These are phyloP conservation scores for Osmoderma eremita DNA, from an alignment of 2,888 invertebrate genomes.

Conservation along the genomic window DNA sequence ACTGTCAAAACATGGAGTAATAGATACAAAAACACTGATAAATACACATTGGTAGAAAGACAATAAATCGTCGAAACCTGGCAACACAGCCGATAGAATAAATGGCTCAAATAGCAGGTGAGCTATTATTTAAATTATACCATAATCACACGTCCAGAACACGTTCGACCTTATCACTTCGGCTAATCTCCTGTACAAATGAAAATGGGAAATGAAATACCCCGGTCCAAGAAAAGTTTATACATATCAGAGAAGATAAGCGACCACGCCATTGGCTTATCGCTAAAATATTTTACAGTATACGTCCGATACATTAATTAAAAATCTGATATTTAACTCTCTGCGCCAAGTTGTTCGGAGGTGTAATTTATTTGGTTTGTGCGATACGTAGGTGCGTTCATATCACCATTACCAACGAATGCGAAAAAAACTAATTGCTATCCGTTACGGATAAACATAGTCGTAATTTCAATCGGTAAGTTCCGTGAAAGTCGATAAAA, in stretches of 20 bases:
- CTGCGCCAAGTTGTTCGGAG: conserved; percentile 10
- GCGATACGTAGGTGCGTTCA: too few species aligned
- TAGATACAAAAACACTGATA: not conserved
- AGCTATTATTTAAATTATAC: conserved; percentile 8
- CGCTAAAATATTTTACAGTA: conserved; percentile 28
- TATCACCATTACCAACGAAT: too few species aligned
- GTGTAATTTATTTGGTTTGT: conserved; percentile 15
- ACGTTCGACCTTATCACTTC: conserved; percentile 9
- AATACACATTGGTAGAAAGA: not conserved
- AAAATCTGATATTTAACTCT: conserved; percentile 15
- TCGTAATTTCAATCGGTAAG: not conserved
- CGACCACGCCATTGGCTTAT: conserved; percentile 17
- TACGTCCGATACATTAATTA: conserved; percentile 18
- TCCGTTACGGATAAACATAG: not conserved
- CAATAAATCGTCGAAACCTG: conserved; percentile 15
- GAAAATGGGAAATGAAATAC: conserved; percentile 10
- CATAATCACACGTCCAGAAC: conserved; percentile 11
- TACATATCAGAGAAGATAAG: conserved; percentile 29
- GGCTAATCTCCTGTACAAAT: conserved; percentile 12
- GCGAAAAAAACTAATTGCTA: conserved; percentile 16
- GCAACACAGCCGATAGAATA: not conserved
- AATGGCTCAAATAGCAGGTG: not conserved
- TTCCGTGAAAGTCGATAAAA: not conserved
- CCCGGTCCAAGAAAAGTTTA: conserved; percentile 10
- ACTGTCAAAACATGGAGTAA: too few species aligned